phyloP scores from a whole-genome alignment of 2,888 invertebrate genomes.

The Leucania comma region DNA sequence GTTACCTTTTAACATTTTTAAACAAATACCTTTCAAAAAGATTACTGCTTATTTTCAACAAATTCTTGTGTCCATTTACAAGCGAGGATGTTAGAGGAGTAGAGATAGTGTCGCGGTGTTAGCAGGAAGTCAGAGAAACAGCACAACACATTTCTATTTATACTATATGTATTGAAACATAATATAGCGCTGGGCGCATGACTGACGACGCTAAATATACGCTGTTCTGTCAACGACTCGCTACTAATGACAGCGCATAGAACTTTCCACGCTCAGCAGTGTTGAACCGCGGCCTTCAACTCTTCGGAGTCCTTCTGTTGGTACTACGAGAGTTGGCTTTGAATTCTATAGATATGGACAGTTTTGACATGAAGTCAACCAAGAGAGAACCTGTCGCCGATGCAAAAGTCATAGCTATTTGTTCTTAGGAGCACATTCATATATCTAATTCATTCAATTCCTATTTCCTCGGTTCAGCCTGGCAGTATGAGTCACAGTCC shows the following conservation, averaged over 20 bases:
- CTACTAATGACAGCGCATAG: slow-evolving; percentile 61
- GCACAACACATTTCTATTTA: slow-evolving; percentile 57
- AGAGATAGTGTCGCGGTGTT: neutral
- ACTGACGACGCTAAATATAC: slow-evolving; percentile 70
- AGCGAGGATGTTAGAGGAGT: neutral
- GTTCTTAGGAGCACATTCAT: neutral
- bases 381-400: neutral
- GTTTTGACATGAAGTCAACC: neutral
- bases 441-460: neutral
- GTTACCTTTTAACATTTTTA: no score
- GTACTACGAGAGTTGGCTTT: neutral
- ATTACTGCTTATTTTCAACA: slow-evolving; percentile 4
- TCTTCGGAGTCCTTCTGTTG: neutral
- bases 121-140: slow-evolving; percentile 42
- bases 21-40: neutral
- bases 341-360: neutral
- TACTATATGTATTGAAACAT: slow-evolving; percentile 62
- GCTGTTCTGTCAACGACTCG: slow-evolving; percentile 64
- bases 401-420: no score
- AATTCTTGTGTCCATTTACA: no score
- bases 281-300: neutral
- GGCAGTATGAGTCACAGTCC: neutral
- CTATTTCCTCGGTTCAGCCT: neutral
- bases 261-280: slow-evolving; percentile 37
- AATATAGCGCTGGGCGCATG: slow-evolving; percentile 61